A percentile compares a stretch with the other conserved stretches of the same genome.
Evolutionary conservation across 2,113 vertebrate species (phyloP).

Genomic region (Psilopsiagon aymara): DNA sequence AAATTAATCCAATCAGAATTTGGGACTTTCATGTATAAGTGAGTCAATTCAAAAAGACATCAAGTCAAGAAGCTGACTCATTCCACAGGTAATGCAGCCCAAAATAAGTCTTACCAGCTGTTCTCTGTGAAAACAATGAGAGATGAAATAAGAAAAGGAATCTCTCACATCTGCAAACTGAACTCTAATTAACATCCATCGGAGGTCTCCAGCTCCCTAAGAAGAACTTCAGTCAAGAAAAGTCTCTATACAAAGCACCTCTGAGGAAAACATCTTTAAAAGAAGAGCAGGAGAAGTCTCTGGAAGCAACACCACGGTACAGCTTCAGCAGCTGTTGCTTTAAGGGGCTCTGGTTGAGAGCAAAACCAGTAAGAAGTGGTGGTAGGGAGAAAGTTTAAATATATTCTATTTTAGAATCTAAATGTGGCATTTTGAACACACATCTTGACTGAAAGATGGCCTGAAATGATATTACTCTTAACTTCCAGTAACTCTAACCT

Average conservation of each 20-base stretch:
- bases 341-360: not conserved
- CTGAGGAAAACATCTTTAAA: constrained; percentile 28
- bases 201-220: constrained; percentile 57
- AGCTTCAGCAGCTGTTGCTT: not conserved
- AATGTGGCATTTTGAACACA: not conserved
- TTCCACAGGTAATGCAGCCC: constrained; percentile 48
- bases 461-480: not conserved
- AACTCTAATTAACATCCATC: constrained; percentile 66
- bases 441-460: not conserved
- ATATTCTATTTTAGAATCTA: not conserved
- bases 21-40: not conserved
- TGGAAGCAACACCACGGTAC: not conserved
- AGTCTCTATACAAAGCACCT: constrained; percentile 34
- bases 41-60: constrained; percentile 2
- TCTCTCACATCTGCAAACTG: constrained; percentile 39
- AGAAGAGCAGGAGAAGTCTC: not conserved
- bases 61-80: constrained; percentile 25
- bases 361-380: not conserved
- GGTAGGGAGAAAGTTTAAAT: not conserved
- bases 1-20: constrained; percentile 12
- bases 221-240: constrained; percentile 50
- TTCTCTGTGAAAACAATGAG: constrained; percentile 47
- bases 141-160: constrained; percentile 52
- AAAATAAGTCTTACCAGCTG: constrained; percentile 32
- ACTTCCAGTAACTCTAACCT: not conserved